phyloP scores from a whole-genome alignment of 2,113 vertebrate species.

The Chlamydotis undulata region DNA sequence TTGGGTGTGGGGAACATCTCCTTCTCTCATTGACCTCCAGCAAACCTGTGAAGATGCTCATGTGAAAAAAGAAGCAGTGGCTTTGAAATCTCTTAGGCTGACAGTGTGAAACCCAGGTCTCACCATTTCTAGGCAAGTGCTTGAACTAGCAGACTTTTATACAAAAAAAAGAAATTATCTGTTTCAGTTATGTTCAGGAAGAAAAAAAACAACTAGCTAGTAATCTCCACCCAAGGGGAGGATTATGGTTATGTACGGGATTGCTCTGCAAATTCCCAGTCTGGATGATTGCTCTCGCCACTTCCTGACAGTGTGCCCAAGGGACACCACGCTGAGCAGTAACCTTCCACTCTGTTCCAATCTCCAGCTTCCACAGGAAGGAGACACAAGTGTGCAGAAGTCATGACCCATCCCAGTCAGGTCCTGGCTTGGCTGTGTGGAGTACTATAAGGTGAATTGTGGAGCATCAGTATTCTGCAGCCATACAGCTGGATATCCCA shows the following conservation, averaged over 20 bases:
- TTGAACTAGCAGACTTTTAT: not conserved
- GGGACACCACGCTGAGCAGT: not conserved
- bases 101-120: not conserved
- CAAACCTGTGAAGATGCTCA: not conserved
- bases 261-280: not conserved
- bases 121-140: not conserved
- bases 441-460: not conserved
- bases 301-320: not conserved
- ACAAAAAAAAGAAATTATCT: not conserved
- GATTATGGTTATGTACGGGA: not conserved
- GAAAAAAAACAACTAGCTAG: not conserved
- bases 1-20: not conserved
- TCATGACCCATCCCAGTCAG: fast-evolving
- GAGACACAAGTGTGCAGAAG: not conserved
- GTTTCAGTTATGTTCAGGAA: not conserved
- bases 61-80: not conserved
- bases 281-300: not conserved
- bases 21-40: not conserved
- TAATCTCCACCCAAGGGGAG: not conserved
- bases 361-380: not conserved
- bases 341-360: not conserved
- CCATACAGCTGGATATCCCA: not conserved
- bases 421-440: not conserved
- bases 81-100: not conserved
- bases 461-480: not conserved